Percentiles rank a stretch among this genome's conserved stretches.
Conservation (phyloP, 2,888 invertebrate species). For the Acleris literana region DNA sequence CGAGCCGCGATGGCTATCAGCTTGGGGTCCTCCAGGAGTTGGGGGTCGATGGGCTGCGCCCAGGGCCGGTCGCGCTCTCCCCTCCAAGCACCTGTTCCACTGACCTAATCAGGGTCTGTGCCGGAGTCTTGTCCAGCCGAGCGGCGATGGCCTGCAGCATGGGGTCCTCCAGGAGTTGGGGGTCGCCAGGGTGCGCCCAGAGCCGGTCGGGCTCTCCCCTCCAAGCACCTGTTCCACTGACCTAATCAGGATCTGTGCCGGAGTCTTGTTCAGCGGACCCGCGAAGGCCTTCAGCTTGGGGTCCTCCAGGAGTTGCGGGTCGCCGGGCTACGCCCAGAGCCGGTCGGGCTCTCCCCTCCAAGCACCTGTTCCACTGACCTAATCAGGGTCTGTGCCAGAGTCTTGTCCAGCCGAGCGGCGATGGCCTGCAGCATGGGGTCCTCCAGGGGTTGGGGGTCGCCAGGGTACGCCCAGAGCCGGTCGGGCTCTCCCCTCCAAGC, state of each 20-base stretch:
- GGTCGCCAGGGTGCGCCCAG: slow-evolving; percentile 87
- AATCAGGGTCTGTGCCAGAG: slow-evolving; percentile 87
- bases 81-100: no score
- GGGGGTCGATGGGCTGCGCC: slow-evolving; percentile 86
- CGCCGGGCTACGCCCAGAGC: slow-evolving; percentile 87
- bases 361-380: slow-evolving; percentile 60
- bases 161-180: slow-evolving; percentile 84
- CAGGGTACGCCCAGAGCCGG: slow-evolving; percentile 87
- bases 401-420: slow-evolving; percentile 86
- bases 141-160: slow-evolving; percentile 85
- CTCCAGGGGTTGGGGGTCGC: slow-evolving; percentile 84
- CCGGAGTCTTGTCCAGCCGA: slow-evolving; percentile 86
- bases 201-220: slow-evolving; percentile 84
- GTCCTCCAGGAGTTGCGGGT: slow-evolving; percentile 84
- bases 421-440: slow-evolving; percentile 85
- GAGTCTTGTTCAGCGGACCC: slow-evolving; percentile 85
- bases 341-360: slow-evolving; percentile 79
- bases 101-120: slow-evolving; percentile 88
- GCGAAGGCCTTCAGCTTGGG: slow-evolving; percentile 85
- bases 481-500: slow-evolving; percentile 71
- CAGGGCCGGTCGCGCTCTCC: slow-evolving; percentile 85
- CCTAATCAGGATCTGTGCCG: no score
- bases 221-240: no score
- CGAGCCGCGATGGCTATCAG: slow-evolving; percentile 85
- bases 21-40: slow-evolving; percentile 83